These are phyloP conservation scores for Actinemys pallida DNA, from an alignment of 2,113 vertebrate species.

Conservation along the genomic window DNA sequence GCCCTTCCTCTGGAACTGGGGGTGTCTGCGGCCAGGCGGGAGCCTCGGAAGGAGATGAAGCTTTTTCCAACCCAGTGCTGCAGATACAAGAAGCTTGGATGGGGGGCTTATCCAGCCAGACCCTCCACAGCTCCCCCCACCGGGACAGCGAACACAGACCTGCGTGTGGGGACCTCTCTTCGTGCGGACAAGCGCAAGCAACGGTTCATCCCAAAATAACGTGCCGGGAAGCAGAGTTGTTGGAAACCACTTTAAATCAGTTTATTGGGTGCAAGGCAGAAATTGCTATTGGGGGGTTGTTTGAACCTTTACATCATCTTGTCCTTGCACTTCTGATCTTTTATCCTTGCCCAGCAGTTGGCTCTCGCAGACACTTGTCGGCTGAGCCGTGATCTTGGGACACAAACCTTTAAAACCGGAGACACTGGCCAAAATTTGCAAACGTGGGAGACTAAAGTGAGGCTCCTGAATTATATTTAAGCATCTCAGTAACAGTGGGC, in stretches of 20 bases:
- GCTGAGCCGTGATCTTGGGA: not conserved
- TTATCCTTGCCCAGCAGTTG: not conserved
- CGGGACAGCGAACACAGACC: not conserved
- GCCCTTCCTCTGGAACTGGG: not conserved
- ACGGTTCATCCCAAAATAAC: not conserved
- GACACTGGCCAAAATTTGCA: not conserved
- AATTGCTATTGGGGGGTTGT: rapidly evolving
- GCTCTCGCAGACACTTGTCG: not conserved
- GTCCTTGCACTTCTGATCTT: not conserved
- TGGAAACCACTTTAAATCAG: not conserved
- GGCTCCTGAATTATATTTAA: not conserved
- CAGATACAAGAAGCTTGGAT: not conserved
- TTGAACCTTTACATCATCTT: not conserved
- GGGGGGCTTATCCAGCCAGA: not conserved
- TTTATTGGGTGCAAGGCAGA: conserved; percentile 51
- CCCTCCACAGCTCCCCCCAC: not conserved
- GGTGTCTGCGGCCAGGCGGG: not conserved
- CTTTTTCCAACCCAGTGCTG: not conserved
- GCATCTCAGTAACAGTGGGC: not conserved
- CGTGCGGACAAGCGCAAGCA: rapidly evolving
- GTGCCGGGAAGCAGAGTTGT: not conserved
- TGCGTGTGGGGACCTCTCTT: rapidly evolving
- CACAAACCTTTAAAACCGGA: not conserved
- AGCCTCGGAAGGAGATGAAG: not conserved
- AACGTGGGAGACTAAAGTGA: not conserved